phyloP scores from a whole-genome alignment of 2,888 invertebrate genomes.

The Byasa hedistus region DNA sequence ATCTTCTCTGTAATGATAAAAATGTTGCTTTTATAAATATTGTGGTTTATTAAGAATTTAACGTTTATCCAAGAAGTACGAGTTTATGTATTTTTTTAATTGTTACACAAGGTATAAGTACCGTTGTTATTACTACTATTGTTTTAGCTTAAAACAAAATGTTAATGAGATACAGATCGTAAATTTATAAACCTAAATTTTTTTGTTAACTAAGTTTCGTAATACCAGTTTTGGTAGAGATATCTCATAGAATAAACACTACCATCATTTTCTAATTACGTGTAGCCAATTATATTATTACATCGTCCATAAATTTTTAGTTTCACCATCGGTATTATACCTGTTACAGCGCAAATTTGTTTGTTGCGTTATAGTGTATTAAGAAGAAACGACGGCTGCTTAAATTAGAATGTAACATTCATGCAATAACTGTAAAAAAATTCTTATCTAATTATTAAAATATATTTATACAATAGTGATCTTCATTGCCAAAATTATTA shows the following conservation, averaged over 20 bases:
- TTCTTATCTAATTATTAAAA: neutral
- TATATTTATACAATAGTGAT: neutral
- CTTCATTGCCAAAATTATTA: neutral
- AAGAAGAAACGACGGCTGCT: slow-evolving; percentile 7
- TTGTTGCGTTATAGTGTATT: neutral
- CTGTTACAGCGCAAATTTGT: slow-evolving; percentile 16
- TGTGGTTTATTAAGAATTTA: neutral
- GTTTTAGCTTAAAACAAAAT: neutral
- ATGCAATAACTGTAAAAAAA: neutral
- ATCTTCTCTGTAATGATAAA: neutral
- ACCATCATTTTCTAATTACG: slow-evolving; percentile 35
- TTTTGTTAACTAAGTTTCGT: slow-evolving; percentile 1
- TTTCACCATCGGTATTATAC: slow-evolving; percentile 34
- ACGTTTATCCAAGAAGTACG: too few species aligned
- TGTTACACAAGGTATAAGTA: neutral
- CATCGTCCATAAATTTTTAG: slow-evolving; percentile 34
- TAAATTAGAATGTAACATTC: slow-evolving; percentile 30
- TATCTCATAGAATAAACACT: slow-evolving; percentile 33
- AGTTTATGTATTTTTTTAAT: neutral
- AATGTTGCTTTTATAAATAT: neutral
- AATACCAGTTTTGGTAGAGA: slow-evolving; percentile 16
- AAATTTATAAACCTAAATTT: neutral
- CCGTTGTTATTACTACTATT: neutral
- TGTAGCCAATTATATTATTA: slow-evolving; percentile 31
- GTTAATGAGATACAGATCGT: too few species aligned